Evolutionary conservation across 2,888 invertebrate species (phyloP).

Genomic region (Andrena marginata): DNA sequence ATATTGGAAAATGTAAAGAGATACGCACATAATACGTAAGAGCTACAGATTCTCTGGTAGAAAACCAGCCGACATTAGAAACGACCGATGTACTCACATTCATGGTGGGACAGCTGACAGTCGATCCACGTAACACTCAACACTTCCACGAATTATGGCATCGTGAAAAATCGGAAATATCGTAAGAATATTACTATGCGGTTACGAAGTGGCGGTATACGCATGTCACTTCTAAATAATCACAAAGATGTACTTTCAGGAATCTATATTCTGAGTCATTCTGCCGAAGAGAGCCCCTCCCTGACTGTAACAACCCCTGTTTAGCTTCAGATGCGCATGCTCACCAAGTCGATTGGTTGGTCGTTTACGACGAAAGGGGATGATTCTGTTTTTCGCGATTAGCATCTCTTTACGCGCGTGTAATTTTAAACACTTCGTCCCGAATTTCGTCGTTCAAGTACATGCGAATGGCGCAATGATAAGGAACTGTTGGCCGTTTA

Average conservation of each 20-base stretch:
- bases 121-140: conserved; percentile 64
- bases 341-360: conserved; percentile 37
- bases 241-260: conserved; percentile 61
- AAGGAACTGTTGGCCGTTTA: conserved; percentile 28
- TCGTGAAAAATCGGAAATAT: conserved; percentile 24
- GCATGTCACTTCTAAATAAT: conserved; percentile 54
- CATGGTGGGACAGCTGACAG: conserved; percentile 73
- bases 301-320: conserved; percentile 79
- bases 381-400: conserved; percentile 60
- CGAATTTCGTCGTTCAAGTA: not conserved
- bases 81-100: conserved; percentile 72
- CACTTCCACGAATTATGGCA: conserved; percentile 62
- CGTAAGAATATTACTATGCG: conserved; percentile 23
- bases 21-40: conserved; percentile 45
- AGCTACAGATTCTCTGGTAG: conserved; percentile 20
- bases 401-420: conserved; percentile 14
- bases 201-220: conserved; percentile 10
- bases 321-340: conserved; percentile 76
- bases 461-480: conserved; percentile 27
- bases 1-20: conserved; percentile 26
- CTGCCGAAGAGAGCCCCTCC: conserved; percentile 78
- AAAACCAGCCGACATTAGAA: conserved; percentile 66
- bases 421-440: conserved; percentile 15
- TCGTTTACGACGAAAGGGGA: conserved; percentile 70
- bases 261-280: conserved; percentile 79